Evolutionary conservation across 2,888 invertebrate species (phyloP).

Genomic region (Pherbina coryleti): DNA sequence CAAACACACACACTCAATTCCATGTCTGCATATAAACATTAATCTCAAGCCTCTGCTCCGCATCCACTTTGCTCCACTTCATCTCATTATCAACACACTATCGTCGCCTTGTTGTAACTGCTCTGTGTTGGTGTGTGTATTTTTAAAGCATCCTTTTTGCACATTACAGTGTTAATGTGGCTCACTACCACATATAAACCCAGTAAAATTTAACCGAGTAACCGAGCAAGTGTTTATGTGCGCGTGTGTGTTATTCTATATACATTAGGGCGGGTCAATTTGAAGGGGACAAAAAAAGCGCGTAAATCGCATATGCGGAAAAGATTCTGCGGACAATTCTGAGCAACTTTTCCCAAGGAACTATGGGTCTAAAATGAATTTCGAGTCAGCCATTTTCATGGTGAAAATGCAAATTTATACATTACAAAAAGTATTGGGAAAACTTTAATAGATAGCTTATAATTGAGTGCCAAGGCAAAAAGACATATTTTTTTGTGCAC

Average conservation of each 20-base stretch:
- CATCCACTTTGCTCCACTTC: constrained; percentile 16
- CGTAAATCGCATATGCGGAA: no score
- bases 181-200: constrained; percentile 65
- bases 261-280: no score
- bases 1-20: neutral
- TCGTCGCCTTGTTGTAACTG: constrained; percentile 62
- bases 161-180: constrained; percentile 68
- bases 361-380: no score
- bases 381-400: no score
- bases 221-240: neutral
- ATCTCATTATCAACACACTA: constrained; percentile 44
- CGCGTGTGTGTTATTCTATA: neutral
- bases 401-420: no score
- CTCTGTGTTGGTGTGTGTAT: constrained; percentile 24
- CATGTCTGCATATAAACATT: constrained; percentile 54
- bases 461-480: no score
- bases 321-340: no score
- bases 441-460: no score
- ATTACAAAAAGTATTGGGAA: no score
- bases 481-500: no score
- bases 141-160: constrained; percentile 58
- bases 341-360: no score
- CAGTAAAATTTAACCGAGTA: constrained; percentile 47
- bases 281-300: no score
- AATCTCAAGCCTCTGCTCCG: constrained; percentile 55